These are phyloP conservation scores for Copsychus sechellarum DNA, from an alignment of 2,113 vertebrate genomes.

Conservation along the genomic window DNA sequence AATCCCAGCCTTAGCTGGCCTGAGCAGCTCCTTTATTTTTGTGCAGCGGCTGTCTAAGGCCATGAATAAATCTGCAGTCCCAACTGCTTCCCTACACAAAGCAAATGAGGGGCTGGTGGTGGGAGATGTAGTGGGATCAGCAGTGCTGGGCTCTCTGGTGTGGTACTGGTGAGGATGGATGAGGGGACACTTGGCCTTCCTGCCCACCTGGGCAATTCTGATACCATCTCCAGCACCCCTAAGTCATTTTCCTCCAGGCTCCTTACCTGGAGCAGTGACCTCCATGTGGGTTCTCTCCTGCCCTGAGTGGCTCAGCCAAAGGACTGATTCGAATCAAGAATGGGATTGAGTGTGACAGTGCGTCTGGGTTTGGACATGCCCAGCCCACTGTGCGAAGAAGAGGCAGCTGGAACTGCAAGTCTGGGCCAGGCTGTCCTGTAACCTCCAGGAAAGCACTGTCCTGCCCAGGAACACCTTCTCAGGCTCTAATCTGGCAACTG, in stretches of 20 bases:
- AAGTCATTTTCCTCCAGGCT: background rate
- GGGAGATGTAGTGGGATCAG: background rate
- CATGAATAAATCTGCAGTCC: background rate
- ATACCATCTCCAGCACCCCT: background rate
- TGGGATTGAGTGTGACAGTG: background rate
- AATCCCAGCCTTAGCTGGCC: rapidly evolving
- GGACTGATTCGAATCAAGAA: rapidly evolving
- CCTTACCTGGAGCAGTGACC: background rate
- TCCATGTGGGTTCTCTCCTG: background rate
- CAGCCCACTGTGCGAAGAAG: background rate
- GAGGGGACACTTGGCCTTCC: background rate
- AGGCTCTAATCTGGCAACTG: background rate
- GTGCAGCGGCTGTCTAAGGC: rapidly evolving
- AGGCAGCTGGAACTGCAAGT: background rate
- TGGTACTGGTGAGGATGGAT: background rate
- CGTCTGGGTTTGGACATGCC: background rate
- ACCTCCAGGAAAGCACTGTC: background rate
- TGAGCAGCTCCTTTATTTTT: background rate
- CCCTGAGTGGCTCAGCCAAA: background rate
- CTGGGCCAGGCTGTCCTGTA: background rate
- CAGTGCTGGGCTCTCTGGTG: background rate
- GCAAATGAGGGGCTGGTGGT: background rate
- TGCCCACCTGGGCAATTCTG: background rate
- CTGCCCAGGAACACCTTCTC: background rate
- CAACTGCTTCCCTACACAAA: background rate